phyloP scores from a whole-genome alignment of 2,113 vertebrate genomes.

The Epinephelus fuscoguttatus region DNA sequence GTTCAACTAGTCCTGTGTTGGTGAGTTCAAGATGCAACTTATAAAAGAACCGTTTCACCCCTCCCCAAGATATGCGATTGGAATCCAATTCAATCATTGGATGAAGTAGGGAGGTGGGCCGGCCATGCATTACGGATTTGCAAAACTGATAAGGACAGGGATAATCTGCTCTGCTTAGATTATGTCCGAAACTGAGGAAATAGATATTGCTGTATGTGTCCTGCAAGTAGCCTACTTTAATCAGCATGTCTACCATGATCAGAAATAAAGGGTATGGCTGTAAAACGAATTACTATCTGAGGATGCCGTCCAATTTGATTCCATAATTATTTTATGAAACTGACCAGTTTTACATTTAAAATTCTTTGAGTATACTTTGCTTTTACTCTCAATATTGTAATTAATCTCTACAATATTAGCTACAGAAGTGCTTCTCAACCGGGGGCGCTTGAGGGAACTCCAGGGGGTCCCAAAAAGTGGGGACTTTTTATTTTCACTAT shows the following conservation, averaged over 20 bases:
- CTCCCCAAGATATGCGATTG: background rate
- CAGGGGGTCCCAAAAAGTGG: background rate
- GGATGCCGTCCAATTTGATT: background rate
- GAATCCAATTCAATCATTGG: constrained; percentile 3
- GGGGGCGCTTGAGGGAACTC: background rate
- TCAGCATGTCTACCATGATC: background rate
- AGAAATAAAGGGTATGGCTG: background rate
- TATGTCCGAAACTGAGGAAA: background rate
- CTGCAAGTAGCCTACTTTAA: background rate
- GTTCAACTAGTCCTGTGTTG: background rate
- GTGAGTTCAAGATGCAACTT: constrained; percentile 1
- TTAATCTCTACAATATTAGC: background rate
- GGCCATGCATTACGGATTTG: background rate
- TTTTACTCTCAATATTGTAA: background rate
- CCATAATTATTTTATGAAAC: background rate
- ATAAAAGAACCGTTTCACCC: constrained; percentile 6
- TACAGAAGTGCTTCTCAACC: background rate
- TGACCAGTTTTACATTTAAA: background rate
- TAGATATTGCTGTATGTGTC: background rate
- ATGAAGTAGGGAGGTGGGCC: background rate
- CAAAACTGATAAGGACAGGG: constrained; percentile 10
- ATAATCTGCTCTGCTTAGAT: constrained; percentile 7
- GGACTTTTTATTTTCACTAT: background rate
- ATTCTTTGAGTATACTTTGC: background rate
- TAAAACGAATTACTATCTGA: background rate